These are phyloP conservation scores for Microtus oregoni DNA, from an alignment of 2,113 vertebrate species.

Conservation along the genomic window DNA sequence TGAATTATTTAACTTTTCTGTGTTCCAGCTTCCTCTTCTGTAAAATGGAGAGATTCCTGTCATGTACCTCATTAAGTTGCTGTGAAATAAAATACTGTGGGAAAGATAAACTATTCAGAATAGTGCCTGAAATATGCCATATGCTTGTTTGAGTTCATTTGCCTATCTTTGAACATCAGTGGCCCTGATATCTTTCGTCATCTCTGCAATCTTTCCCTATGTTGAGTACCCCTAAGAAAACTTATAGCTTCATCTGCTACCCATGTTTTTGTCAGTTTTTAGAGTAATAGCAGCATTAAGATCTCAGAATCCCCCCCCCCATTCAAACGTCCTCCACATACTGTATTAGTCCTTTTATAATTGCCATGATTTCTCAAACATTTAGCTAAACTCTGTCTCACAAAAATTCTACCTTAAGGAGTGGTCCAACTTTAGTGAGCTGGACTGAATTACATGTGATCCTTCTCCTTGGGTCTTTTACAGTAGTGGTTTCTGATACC, in stretches of 20 bases:
- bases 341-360: neutral
- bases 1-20: neutral
- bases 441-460: neutral
- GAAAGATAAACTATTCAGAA: neutral
- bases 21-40: neutral
- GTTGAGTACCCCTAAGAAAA: neutral
- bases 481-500: neutral
- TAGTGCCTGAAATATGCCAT: neutral
- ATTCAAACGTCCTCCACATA: neutral
- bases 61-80: neutral
- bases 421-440: neutral
- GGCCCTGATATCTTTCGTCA: neutral
- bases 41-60: neutral
- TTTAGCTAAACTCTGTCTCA: neutral
- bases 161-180: neutral
- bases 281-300: neutral
- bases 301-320: neutral
- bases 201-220: neutral
- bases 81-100: constrained; percentile 5
- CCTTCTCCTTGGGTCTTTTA: neutral
- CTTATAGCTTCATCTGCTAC: neutral
- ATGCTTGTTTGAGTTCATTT: neutral
- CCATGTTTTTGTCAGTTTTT: neutral
- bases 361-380: neutral
- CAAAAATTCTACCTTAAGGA: neutral